Evolutionary conservation across 2,888 invertebrate species (phyloP).

Genomic region (Eulithis prunata): DNA sequence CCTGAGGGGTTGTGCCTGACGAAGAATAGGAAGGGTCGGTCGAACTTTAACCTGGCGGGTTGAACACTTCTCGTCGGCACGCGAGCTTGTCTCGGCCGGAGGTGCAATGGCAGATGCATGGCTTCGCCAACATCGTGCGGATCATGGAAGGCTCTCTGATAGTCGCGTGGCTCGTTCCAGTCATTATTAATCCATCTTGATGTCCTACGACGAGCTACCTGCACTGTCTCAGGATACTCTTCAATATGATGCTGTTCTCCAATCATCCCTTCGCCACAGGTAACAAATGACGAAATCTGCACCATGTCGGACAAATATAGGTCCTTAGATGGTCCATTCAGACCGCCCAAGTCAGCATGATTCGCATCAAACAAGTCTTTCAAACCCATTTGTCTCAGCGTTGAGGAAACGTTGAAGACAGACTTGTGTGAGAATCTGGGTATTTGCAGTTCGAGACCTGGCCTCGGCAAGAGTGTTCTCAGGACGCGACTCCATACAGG

Average conservation of each 20-base stretch:
- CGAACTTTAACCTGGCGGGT: slow-evolving; percentile 90
- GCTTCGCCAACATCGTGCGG: slow-evolving; percentile 82
- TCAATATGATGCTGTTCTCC: slow-evolving; percentile 92
- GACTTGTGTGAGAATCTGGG: slow-evolving; percentile 94
- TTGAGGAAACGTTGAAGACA: slow-evolving; percentile 91
- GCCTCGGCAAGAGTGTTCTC: slow-evolving; percentile 89
- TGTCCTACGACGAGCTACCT: slow-evolving; percentile 63
- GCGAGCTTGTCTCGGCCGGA: slow-evolving; percentile 89
- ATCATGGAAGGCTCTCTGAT: slow-evolving; percentile 88
- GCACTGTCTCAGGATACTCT: slow-evolving; percentile 90
- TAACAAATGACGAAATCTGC: slow-evolving; percentile 92
- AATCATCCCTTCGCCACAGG: slow-evolving; percentile 90
- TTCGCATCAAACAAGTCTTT: slow-evolving; percentile 90
- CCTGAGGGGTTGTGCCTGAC: slow-evolving; percentile 96
- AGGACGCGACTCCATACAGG: slow-evolving; percentile 90
- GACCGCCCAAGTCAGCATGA: slow-evolving; percentile 91
- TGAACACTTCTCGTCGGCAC: slow-evolving; percentile 87
- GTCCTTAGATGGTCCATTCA: slow-evolving; percentile 92
- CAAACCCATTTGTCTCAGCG: slow-evolving; percentile 91
- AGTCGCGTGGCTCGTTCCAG: slow-evolving; percentile 85
- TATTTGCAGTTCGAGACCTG: slow-evolving; percentile 91
- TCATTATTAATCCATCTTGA: slow-evolving; percentile 75
- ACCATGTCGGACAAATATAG: slow-evolving; percentile 93
- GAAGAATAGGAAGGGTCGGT: slow-evolving; percentile 94
- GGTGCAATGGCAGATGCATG: slow-evolving; percentile 86